A percentile compares a stretch with the other conserved stretches of the same genome.
Conservation (phyloP, 23 tunicate species). For the Halocynthia roretzi region DNA sequence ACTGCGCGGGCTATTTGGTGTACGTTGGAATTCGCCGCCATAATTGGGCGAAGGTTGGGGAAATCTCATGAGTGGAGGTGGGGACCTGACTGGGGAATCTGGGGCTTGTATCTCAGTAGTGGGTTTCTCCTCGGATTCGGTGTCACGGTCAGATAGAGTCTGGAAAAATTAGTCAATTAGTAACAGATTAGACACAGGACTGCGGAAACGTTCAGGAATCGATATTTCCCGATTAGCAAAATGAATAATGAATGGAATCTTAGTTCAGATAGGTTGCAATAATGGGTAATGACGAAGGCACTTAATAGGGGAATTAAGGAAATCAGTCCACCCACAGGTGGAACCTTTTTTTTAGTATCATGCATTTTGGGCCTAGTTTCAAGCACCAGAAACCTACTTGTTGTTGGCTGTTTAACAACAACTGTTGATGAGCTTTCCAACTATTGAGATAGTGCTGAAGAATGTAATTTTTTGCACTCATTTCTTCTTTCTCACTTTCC, state of each 20-base stretch:
- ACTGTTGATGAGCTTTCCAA: conserved; percentile 14
- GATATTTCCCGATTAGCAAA: too few species aligned
- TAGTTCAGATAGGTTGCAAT: neutral
- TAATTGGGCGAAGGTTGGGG: neutral
- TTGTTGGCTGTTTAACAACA: neutral
- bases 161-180: too few species aligned
- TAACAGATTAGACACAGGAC: too few species aligned
- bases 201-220: too few species aligned
- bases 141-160: too few species aligned
- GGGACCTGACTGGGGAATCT: neutral
- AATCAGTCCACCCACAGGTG: neutral
- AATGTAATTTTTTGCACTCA: conserved; percentile 37
- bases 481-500: neutral
- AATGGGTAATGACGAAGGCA: neutral
- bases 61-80: neutral
- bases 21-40: too few species aligned
- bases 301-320: neutral
- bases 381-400: neutral
- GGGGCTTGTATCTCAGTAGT: too few species aligned
- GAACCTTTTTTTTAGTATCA: neutral
- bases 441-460: conserved; percentile 64
- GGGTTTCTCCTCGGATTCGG: too few species aligned
- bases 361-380: neutral
- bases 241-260: too few species aligned
- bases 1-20: too few species aligned